Base-by-base conservation (phyloP, 1,140 invertebrate species). In the Maconellicoccus hirsutus region DNA sequence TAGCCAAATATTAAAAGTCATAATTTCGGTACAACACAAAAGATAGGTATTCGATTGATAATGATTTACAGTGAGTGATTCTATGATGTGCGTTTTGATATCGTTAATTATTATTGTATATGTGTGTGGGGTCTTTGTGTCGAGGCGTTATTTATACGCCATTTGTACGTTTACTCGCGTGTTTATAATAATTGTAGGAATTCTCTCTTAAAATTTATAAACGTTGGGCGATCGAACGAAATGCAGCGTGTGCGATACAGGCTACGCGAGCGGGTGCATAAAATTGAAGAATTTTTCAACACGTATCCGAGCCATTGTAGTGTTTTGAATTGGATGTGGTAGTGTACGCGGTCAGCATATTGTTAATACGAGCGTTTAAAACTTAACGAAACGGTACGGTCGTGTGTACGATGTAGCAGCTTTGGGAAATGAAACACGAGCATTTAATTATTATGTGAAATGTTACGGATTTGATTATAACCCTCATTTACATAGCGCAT, bases 401-500 rank as follows among this genome's bases (percentile, higher is more conserved):
- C 6, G 42, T 52, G 42, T 19, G 42, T 14, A 16, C n/a, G 42
- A 38, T 33, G 29, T 33, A 33, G 29, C 29, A 33, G 29, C 29
- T 33, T 33, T 33, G 29, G 29, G 4, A 33, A 33, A 33, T 33
- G 29, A 59, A 22, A 59, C 61, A 14, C 61, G 61, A 66, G 61
- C 25, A 25, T 66, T 52, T 66, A 66, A 66, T 66, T 66, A 66
- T 66, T 66, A 66, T 66, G 61, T 66, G 61, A 66, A 52, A 23
- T 66, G 61, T 66, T 66, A 26, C 19, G 25, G 25, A 66, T 66
- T 66, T 66, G 61, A 66, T 66, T 66, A 66, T 66, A 66, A 66
- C 61, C 61, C 61, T 66, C 61, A 66, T 66, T 66, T 66, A 66
- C 61, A 66, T 66, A 66, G 61, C 61, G 61, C 61, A 66, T 66